A percentile compares a stretch with the other conserved stretches of the same genome.
These are phyloP conservation scores for Pseudomyrmex pallidus DNA, from an alignment of 1,140 invertebrate genomes.

Conservation along the genomic window DNA sequence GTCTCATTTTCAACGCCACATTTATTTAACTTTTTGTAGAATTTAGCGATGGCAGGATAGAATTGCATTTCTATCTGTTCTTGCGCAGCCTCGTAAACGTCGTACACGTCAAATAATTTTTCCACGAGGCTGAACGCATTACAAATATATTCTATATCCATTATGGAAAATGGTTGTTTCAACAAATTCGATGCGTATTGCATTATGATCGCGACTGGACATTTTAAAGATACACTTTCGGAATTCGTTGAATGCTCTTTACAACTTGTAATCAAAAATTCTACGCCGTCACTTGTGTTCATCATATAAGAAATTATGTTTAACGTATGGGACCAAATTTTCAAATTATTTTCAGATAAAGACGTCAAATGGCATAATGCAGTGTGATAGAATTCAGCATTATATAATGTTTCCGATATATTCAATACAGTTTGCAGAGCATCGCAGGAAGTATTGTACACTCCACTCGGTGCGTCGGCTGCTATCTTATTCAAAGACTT, in stretches of 20 bases:
- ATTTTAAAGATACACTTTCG: constrained; percentile 67
- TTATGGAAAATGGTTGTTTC: constrained; percentile 81
- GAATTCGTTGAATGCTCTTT: constrained; percentile 69
- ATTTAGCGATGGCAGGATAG: constrained; percentile 78
- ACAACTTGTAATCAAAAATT: constrained; percentile 77
- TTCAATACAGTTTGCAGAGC: constrained; percentile 77
- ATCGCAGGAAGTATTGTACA: constrained; percentile 77
- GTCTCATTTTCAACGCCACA: constrained; percentile 82
- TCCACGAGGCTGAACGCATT: constrained; percentile 78
- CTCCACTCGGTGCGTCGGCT: constrained; percentile 73
- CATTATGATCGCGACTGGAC: constrained; percentile 76
- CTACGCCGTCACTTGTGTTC: constrained; percentile 77
- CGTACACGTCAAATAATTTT: constrained; percentile 77
- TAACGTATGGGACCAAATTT: constrained; percentile 80
- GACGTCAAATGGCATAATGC: constrained; percentile 77
- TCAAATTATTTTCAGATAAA: constrained; percentile 69
- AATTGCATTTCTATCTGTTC: constrained; percentile 76
- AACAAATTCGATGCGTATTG: constrained; percentile 76
- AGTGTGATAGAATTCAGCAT: constrained; percentile 77
- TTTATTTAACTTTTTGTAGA: constrained; percentile 82
- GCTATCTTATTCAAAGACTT: constrained; percentile 76
- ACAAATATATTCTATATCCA: constrained; percentile 78
- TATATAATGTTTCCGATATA: constrained; percentile 72
- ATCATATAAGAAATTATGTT: constrained; percentile 79
- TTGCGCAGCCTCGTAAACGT: constrained; percentile 76